phyloP scores from a whole-genome alignment of 2,797 vertebrate genomes.

The Melanotaenia trifasciata region DNA sequence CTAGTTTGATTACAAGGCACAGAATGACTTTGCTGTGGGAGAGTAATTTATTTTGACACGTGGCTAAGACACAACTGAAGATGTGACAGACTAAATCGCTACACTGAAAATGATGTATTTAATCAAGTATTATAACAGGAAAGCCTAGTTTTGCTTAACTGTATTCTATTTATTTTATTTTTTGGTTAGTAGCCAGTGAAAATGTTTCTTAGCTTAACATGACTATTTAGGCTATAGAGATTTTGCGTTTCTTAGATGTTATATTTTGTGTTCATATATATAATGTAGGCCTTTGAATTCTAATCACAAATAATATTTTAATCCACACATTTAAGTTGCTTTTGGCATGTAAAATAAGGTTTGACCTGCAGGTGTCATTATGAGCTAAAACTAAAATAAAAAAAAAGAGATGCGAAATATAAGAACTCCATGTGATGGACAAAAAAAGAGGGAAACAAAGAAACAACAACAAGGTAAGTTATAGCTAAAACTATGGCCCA shows the following conservation, averaged over 20 bases:
- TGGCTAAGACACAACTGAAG: not conserved
- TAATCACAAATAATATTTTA: no score
- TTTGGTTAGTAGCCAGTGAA: no score
- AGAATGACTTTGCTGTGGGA: not conserved
- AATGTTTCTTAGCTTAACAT: no score
- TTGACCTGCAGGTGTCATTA: conserved; percentile 31
- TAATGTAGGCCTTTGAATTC: not conserved
- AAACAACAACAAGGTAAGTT: no score
- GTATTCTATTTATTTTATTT: no score
- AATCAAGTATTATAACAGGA: not conserved
- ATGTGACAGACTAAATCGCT: not conserved
- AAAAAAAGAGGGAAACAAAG: no score
- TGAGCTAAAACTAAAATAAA: not conserved
- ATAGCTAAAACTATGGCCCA: no score
- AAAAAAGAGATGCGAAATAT: no score
- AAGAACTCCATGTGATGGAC: no score
- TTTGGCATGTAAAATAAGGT: not conserved
- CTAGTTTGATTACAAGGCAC: not conserved
- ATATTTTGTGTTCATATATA: no score
- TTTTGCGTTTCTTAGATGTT: no score
- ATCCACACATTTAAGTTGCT: not conserved
- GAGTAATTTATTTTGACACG: not conserved
- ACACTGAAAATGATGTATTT: not conserved
- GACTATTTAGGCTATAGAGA: no score
- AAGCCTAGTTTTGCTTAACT: not conserved